phyloP scores from a whole-genome alignment of 1,140 invertebrate genomes.

The Panulirus ornatus region DNA sequence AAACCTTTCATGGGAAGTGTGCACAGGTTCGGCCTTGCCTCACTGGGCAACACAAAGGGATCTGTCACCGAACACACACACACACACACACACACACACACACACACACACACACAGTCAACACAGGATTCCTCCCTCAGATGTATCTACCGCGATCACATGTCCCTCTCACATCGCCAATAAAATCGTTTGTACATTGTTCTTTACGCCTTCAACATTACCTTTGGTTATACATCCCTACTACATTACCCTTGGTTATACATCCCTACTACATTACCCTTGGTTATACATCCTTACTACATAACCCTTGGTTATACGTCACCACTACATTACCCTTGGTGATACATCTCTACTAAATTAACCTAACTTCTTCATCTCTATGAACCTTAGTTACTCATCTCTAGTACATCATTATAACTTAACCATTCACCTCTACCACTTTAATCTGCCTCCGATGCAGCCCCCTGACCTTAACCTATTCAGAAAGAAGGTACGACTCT shows the following conservation, averaged over 20 bases:
- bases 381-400: no score
- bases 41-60: no score
- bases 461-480: no score
- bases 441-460: no score
- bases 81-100: constrained; percentile 27
- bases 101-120: constrained; percentile 15
- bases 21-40: no score
- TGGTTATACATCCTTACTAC: not conserved
- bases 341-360: not conserved
- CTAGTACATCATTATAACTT: no score
- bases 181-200: not conserved
- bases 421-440: no score
- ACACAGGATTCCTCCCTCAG: not conserved
- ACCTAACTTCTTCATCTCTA: no score
- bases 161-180: not conserved
- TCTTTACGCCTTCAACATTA: not conserved
- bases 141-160: not conserved
- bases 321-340: not conserved
- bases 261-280: not conserved
- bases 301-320: not conserved
- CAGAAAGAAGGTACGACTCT: no score
- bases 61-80: not conserved
- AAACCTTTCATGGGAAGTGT: not conserved
- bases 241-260: not conserved
- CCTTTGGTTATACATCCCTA: not conserved